A percentile compares a stretch with the other conserved stretches of the same genome.
Evolutionary conservation across 2,113 vertebrate genomes (phyloP).

Genomic region (Poeciliopsis retropinna): DNA sequence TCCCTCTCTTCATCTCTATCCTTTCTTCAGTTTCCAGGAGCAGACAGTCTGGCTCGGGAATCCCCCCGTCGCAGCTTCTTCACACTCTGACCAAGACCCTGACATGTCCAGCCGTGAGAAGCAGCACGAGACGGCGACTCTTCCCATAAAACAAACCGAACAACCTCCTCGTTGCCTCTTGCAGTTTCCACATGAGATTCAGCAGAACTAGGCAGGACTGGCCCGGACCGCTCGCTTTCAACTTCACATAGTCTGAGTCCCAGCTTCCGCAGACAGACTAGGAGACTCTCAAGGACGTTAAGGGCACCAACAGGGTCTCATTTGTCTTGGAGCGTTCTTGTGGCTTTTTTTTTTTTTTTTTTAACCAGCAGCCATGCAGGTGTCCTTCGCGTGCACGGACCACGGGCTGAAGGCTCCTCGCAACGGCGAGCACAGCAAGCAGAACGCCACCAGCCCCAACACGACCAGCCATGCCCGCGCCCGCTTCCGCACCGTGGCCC

Average conservation of each 20-base stretch:
- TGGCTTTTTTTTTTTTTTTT: too few relatives aligned
- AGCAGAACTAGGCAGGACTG: slow-evolving; percentile 14
- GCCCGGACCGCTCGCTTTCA: slow-evolving; percentile 35
- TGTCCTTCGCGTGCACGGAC: slow-evolving; percentile 97
- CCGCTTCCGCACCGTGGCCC: slow-evolving; percentile 95
- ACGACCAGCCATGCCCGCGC: slow-evolving; percentile 90
- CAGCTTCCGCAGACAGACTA: neutral
- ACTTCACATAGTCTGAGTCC: slow-evolving; percentile 20
- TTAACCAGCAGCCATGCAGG: slow-evolving; percentile 91
- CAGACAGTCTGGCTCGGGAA: slow-evolving; percentile 36
- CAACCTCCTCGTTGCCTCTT: slow-evolving; percentile 7
- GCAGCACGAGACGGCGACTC: slow-evolving; percentile 20
- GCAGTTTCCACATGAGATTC: slow-evolving; percentile 46
- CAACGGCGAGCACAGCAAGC: slow-evolving; percentile 94
- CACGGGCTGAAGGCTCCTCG: slow-evolving; percentile 92
- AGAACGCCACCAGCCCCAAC: slow-evolving; percentile 89
- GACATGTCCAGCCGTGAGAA: slow-evolving; percentile 23
- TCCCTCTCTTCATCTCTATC: slow-evolving; percentile 55
- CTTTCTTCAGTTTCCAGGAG: slow-evolving; percentile 68
- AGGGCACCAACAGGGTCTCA: slow-evolving; percentile 9
- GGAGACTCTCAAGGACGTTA: slow-evolving; percentile 2
- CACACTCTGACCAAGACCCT: slow-evolving; percentile 38
- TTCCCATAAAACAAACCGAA: slow-evolving; percentile 6
- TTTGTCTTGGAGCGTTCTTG: slow-evolving; percentile 22
- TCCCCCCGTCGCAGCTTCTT: slow-evolving; percentile 25